Percentiles rank a stretch among this genome's conserved stretches.
Conservation (phyloP, 1,140 invertebrate species). For the Lerema accius region DNA sequence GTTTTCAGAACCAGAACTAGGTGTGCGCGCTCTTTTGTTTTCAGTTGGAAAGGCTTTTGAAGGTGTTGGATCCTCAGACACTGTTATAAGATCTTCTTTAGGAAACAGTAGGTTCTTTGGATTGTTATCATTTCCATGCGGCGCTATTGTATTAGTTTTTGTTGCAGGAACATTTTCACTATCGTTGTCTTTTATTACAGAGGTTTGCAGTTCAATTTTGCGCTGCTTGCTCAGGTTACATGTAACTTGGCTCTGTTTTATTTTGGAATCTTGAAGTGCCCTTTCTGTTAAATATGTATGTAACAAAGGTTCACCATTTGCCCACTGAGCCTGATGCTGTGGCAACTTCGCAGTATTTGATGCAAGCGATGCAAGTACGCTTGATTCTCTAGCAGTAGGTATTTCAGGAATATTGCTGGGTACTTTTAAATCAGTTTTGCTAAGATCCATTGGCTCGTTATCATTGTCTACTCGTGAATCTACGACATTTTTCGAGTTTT, state of each 20-base stretch:
- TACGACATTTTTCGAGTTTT: conserved; percentile 42
- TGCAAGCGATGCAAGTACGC: conserved; percentile 85
- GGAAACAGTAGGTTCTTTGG: conserved; percentile 13
- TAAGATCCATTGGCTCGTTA: conserved; percentile 85
- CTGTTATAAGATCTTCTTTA: conserved; percentile 44
- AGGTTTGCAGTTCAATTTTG: conserved; percentile 64
- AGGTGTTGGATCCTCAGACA: conserved; percentile 25
- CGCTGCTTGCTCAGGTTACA: conserved; percentile 61
- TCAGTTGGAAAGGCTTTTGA: conserved; percentile 38
- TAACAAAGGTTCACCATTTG: conserved; percentile 85
- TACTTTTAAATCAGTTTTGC: conserved; percentile 72
- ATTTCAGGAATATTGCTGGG: conserved; percentile 78
- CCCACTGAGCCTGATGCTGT: conserved; percentile 82
- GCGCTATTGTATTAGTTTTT: conserved; percentile 36
- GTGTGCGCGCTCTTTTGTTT: conserved; percentile 46
- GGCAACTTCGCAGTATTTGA: conserved; percentile 85
- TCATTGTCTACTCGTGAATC: conserved; percentile 60
- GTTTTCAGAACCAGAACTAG: conserved; percentile 72
- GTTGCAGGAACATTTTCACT: conserved; percentile 22
- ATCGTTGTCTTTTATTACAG: conserved; percentile 42
- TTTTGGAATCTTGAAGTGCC: conserved; percentile 88
- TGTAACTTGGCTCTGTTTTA: conserved; percentile 86
- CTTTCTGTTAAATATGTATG: conserved; percentile 90
- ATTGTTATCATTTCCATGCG: conserved; percentile 36
- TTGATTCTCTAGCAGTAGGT: conserved; percentile 85